Evolutionary conservation across 2,797 vertebrate species (phyloP).

Genomic region (Todus mexicanus): DNA sequence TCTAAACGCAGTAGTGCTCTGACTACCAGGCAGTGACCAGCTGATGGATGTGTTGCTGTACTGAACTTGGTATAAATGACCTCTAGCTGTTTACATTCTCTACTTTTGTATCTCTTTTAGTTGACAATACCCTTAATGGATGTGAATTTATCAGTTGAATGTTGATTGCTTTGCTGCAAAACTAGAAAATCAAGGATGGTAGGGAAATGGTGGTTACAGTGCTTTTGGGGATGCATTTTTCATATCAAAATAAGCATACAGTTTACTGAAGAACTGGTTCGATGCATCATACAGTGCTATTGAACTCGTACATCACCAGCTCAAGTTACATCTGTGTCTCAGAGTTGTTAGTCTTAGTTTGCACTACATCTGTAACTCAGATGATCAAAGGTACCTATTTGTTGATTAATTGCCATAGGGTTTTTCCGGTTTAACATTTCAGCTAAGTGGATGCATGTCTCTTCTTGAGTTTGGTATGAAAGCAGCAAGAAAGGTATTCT

Average conservation of each 20-base stretch:
- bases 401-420: background rate
- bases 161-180: background rate
- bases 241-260: background rate
- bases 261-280: background rate
- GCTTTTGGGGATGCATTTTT: background rate
- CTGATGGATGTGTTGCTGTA: background rate
- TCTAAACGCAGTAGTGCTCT: background rate
- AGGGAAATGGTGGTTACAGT: background rate
- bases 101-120: background rate
- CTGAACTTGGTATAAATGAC: background rate
- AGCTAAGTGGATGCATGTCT: background rate
- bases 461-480: background rate
- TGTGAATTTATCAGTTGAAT: background rate
- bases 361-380: background rate
- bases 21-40: background rate
- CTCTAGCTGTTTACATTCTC: background rate
- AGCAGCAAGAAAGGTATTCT: background rate
- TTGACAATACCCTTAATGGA: background rate
- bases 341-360: background rate
- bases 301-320: background rate
- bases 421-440: background rate
- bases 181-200: background rate
- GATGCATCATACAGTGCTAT: background rate
- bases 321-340: background rate
- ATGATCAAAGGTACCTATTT: background rate